Evolutionary conservation across 2,797 vertebrate genomes (phyloP), one percentile per base, ranked within the genome.

Genomic region (Ctenopoma kingsleyae): DNA sequence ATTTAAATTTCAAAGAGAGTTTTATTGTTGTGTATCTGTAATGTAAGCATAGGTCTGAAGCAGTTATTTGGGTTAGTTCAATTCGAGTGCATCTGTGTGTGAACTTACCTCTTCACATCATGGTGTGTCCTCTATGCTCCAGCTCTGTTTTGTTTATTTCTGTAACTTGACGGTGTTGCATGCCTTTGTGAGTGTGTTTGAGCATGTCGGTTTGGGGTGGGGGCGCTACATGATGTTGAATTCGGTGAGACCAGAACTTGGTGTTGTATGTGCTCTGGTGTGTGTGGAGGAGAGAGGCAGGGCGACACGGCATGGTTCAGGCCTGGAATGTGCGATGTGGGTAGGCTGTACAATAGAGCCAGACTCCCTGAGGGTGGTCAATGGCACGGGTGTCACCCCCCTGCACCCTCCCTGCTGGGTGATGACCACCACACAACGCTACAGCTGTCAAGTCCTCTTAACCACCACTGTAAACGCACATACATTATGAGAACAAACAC

Each of bases 361-460:
- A 52, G 87, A 84, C 91, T 91, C 89, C 91, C 90, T 82, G 84
- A 87, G 75, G 90, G 79, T 81, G 77, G 78, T 88, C 90, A 91
- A 86, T 90, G 88, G 86, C 81, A 76, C 51, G 71, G 76, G 84
- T 91, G 91, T 92, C 90, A 85, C 80, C 88, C 87, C 82, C 85
- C 82, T 82, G 79, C 79, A 82, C 78, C 88, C 83, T 41, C 83
- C 91, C 89, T 4, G 84, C 90, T 91, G 92, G 76, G 91, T 89
- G 91, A 93, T 74, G 89, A 86, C 81, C 85, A 82, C 81, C 77
- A 75, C 79, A 82, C 81, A 82, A 65, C 70, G 66, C 78, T 67
- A 83, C 89, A 92, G 91, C 90, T 93, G 92, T 93, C 90, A 91
- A 60, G 65, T 92, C 86, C 83, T 87, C 86, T 90, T 87, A 89